Evolutionary conservation across 2,797 vertebrate species (phyloP).

Genomic region (Scolopax rusticola): DNA sequence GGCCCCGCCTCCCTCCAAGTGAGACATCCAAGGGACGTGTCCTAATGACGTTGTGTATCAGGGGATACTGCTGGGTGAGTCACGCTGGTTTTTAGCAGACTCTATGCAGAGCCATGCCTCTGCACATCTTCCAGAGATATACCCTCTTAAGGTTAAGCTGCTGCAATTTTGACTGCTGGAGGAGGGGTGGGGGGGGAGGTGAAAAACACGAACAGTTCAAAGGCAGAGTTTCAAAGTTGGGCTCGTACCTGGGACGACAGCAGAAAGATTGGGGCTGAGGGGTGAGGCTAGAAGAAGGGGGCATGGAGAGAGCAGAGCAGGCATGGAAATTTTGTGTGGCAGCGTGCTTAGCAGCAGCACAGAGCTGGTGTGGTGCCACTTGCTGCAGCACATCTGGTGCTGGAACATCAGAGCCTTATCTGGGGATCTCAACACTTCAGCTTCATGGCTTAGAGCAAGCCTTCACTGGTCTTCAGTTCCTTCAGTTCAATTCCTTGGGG

Average conservation of each 20-base stretch:
- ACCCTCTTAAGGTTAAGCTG: background rate
- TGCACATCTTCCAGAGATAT: background rate
- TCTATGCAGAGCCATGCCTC: background rate
- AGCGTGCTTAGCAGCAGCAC: background rate
- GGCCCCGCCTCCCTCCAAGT: background rate
- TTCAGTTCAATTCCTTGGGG: background rate
- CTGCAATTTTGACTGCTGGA: background rate
- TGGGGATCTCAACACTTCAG: background rate
- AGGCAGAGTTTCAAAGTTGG: background rate
- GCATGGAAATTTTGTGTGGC: background rate
- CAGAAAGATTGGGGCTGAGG: background rate
- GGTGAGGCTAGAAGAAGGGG: background rate
- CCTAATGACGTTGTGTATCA: background rate
- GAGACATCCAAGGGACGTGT: background rate
- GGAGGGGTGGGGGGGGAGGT: too few relatives aligned
- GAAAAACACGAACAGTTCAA: background rate
- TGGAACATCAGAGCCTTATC: background rate
- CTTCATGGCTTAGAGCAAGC: background rate
- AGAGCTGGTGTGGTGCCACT: accelerated
- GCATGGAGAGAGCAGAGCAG: background rate
- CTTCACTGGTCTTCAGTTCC: background rate
- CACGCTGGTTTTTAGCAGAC: background rate
- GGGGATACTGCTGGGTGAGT: background rate
- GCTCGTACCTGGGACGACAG: background rate
- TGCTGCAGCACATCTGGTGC: background rate